Evolutionary conservation across 2,888 invertebrate species (phyloP).

Genomic region (Osedax frankpressi): DNA sequence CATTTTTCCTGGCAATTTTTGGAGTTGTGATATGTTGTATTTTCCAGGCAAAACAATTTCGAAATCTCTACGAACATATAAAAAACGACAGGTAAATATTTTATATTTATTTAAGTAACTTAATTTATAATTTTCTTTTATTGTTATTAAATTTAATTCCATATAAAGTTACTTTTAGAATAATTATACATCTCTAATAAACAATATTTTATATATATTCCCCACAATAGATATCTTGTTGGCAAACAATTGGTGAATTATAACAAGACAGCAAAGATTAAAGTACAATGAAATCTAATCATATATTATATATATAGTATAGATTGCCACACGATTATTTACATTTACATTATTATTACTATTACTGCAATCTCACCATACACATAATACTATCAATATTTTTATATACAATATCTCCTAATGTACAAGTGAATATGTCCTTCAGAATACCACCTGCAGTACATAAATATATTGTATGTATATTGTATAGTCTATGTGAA

Average conservation of each 20-base stretch:
- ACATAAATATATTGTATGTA: too few species aligned
- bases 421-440: too few species aligned
- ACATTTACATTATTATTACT: too few species aligned
- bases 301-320: too few species aligned
- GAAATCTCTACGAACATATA: conserved; percentile 87
- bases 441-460: too few species aligned
- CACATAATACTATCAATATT: too few species aligned
- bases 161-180: background rate
- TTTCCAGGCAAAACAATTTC: conserved; percentile 82
- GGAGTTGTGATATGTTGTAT: conserved; percentile 59
- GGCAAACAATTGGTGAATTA: conserved; percentile 93
- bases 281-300: too few species aligned
- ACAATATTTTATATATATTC: background rate
- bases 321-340: too few species aligned
- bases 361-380: too few species aligned
- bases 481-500: too few species aligned
- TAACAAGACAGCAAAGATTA: too few species aligned
- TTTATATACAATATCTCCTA: too few species aligned
- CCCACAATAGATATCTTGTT: conserved; percentile 68
- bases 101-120: conserved; percentile 4
- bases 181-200: background rate
- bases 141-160: background rate
- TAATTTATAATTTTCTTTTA: background rate
- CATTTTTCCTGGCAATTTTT: conserved; percentile 64
- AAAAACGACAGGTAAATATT: conserved; percentile 78